Conservation (phyloP, 2,113 vertebrate genomes). For the Dolichotis patagonum region DNA sequence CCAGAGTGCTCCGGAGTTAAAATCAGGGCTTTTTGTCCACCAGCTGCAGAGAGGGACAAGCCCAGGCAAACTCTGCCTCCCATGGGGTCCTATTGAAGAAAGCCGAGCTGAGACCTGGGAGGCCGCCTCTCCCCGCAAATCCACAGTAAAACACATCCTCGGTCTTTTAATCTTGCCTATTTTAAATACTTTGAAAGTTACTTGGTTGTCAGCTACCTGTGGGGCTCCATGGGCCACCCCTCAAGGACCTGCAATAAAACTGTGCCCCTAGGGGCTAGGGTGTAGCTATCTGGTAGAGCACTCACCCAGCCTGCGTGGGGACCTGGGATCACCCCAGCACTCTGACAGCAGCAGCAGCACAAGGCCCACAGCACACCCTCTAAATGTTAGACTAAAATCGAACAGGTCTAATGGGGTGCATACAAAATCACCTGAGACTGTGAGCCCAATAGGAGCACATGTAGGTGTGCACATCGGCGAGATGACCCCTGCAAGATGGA, state of each 20-base stretch:
- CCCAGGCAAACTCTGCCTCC: neutral
- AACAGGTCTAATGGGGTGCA: neutral
- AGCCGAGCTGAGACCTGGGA: neutral
- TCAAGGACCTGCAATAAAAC: neutral
- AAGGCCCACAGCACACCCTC: no score
- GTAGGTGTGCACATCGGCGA: neutral
- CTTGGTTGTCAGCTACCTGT: neutral
- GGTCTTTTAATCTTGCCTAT: neutral
- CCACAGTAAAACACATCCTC: neutral
- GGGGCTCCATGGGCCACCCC: neutral
- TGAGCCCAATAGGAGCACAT: neutral
- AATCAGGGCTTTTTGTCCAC: no score
- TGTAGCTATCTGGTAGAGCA: neutral
- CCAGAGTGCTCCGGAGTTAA: neutral
- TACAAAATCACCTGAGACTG: neutral
- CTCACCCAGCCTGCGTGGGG: neutral
- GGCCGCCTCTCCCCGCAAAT: neutral
- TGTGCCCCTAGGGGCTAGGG: neutral
- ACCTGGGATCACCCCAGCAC: neutral
- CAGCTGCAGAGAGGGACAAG: neutral
- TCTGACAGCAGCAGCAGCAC: neutral
- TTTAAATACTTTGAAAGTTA: neutral
- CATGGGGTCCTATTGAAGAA: neutral
- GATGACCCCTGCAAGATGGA: no score
- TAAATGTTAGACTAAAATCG: neutral